These are phyloP conservation scores for Odontocolon sp. DNA, from an alignment of 2,888 invertebrate species.

Conservation along the genomic window DNA sequence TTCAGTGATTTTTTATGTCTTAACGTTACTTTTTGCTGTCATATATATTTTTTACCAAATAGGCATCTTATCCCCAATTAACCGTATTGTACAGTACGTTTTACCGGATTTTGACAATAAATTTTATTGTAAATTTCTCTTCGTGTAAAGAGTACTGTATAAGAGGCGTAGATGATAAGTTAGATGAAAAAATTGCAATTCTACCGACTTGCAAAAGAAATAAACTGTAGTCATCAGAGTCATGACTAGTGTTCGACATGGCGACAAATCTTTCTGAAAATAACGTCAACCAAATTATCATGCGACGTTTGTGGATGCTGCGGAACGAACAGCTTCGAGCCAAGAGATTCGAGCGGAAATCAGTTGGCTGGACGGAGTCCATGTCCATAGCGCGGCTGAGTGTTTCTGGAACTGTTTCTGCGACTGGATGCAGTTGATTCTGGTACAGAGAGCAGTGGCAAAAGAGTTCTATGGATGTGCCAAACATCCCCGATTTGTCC, in stretches of 20 bases:
- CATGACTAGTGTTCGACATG: background rate
- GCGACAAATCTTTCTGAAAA: constrained; percentile 48
- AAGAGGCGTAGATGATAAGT: constrained; percentile 12
- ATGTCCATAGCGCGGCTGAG: constrained; percentile 54
- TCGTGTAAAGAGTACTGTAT: too few species aligned
- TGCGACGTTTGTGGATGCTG: background rate
- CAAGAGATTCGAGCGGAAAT: constrained; percentile 70
- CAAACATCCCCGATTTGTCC: constrained; percentile 68
- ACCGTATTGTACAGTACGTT: too few species aligned
- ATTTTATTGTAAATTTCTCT: too few species aligned
- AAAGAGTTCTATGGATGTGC: constrained; percentile 64
- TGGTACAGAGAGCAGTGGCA: background rate
- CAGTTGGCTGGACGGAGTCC: constrained; percentile 74
- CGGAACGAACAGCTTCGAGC: constrained; percentile 32
- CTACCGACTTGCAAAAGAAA: background rate
- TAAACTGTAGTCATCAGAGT: background rate
- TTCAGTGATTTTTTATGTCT: too few species aligned
- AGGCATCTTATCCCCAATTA: too few species aligned
- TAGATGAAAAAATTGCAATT: constrained; percentile 21
- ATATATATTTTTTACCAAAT: too few species aligned
- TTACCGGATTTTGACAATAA: too few species aligned
- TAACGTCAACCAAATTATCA: constrained; percentile 59
- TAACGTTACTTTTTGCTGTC: too few species aligned
- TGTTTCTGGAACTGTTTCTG: background rate
- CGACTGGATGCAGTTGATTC: too few species aligned